Evolutionary conservation across 2,113 vertebrate species (phyloP), one percentile per base, ranked within the genome.

Genomic region (Alaudala cheleensis): DNA sequence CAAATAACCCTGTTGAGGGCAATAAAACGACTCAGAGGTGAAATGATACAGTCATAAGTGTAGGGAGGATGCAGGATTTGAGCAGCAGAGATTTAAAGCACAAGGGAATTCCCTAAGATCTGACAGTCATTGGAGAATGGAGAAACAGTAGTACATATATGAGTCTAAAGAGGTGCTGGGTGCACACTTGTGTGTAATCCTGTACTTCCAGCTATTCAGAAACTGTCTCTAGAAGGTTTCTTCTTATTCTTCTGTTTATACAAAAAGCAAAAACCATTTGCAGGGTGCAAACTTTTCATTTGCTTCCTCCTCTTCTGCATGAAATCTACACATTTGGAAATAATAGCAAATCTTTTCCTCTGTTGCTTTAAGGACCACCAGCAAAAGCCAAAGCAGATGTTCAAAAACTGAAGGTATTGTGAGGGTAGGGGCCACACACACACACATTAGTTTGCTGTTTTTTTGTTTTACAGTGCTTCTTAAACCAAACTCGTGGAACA

Each of bases 21-120:
- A 90, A 66, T 82, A 85, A 92, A 95, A 87, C 24, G 56, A 80
- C 47, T 77, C 54, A 58, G 44, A 92, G 51, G 81, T 88, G 74
- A 92, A 91, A 85, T 51, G 9, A 49, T 26, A 26, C 6, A 19
- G n/a, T 37, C 53, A 6, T 64, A 74, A 81, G 33, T 6, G 9
- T 64, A 60, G 23, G 5, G 12, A 84, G 57, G 26, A 42, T 44
- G 23, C 45, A 65, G 33, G 8, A 34, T 70, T 5, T 19, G 69
- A 70, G 31, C 73, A 94, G 28, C 12, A 69, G 69, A 76, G 37
- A 17, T 89, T 67, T 79, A 53, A 78, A 50, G 0, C 0, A 12
- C 6, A 1, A 45, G 23, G 14, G 25, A 91, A 18, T 10, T 71
- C 49, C 40, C 4, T 26, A 33, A 49, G 21, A 45, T 60, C 29